These are phyloP conservation scores for Stegana nigrithorax DNA, from an alignment of 2,888 invertebrate genomes.

Conservation along the genomic window DNA sequence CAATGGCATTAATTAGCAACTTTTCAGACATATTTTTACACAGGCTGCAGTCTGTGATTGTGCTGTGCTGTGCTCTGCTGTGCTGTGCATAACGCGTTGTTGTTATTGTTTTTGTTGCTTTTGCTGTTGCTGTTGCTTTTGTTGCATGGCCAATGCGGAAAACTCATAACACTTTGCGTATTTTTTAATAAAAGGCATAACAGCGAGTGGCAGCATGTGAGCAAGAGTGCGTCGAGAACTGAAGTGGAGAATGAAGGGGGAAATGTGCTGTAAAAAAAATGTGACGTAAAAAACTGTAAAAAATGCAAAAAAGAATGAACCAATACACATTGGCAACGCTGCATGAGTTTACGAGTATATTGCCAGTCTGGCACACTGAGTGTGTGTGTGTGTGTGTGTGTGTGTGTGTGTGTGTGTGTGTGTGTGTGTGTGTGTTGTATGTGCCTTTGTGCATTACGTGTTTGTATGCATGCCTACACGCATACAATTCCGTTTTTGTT, in stretches of 20 bases:
- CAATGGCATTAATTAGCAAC: constrained; percentile 58
- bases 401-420: constrained; percentile 17
- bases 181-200: constrained; percentile 13
- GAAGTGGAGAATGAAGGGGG: neutral
- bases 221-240: neutral
- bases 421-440: constrained; percentile 22
- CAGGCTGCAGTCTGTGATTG: constrained; percentile 26
- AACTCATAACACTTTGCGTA: constrained; percentile 55
- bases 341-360: too few species aligned
- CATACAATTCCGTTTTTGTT: constrained; percentile 27
- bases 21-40: constrained; percentile 40
- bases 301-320: neutral
- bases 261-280: neutral
- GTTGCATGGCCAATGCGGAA: constrained; percentile 47
- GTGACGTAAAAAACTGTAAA: too few species aligned
- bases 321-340: neutral
- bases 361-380: too few species aligned
- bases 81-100: constrained; percentile 3
- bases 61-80: constrained; percentile 10
- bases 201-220: constrained; percentile 26
- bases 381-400: constrained; percentile 20
- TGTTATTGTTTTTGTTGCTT: constrained; percentile 27
- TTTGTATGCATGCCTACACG: constrained; percentile 24
- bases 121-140: constrained; percentile 48
- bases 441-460: constrained; percentile 22